Evolutionary conservation across 1,140 invertebrate genomes (phyloP), one percentile per base, ranked within the genome.

Genomic region (Lasaia peninsularis): DNA sequence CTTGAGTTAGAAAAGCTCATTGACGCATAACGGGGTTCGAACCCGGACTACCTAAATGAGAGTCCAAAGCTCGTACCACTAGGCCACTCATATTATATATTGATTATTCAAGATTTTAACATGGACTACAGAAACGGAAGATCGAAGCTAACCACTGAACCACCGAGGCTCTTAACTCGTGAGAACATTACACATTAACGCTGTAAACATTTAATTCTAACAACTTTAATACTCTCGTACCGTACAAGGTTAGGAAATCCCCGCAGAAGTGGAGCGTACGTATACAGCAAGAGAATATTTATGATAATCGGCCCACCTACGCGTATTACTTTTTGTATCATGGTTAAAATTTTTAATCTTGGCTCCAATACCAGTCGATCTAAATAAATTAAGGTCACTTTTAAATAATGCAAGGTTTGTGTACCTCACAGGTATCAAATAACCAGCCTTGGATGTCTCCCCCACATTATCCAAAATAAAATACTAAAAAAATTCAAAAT

Each of bases 141-240:
- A n/a, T n/a, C n/a, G n/a, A n/a, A n/a, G n/a, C n/a, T n/a, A n/a
- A n/a, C n/a, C n/a, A n/a, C n/a, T n/a, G n/a, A n/a, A n/a, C n/a
- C n/a, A n/a, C n/a, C n/a, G n/a, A n/a, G n/a, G n/a, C n/a, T n/a
- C n/a, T 28, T 2, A 0, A 28, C 8, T 28, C 5, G 24, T 28
- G 24, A 28, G 24, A 44, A 44, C 16, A 44, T 44, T 44, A 44
- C 40, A 44, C 11, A 21, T 24, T 6, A 20, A n/a, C 21, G 20
- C 20, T 48, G 40, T 48, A 48, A 48, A 48, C 40, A n/a, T 44
- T 14, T 48, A 48, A 48, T 48, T 48, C n/a, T 48, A 48, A 48
- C 18, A 48, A 48, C 21, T 48, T 48, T 21, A 10, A 48, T 21
- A n/a, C 4, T 11, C 20, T 48, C 21, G 20, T 20, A 44, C 10